Base-by-base conservation (phyloP, 2,797 vertebrate species). In the Onychomys torridus region DNA sequence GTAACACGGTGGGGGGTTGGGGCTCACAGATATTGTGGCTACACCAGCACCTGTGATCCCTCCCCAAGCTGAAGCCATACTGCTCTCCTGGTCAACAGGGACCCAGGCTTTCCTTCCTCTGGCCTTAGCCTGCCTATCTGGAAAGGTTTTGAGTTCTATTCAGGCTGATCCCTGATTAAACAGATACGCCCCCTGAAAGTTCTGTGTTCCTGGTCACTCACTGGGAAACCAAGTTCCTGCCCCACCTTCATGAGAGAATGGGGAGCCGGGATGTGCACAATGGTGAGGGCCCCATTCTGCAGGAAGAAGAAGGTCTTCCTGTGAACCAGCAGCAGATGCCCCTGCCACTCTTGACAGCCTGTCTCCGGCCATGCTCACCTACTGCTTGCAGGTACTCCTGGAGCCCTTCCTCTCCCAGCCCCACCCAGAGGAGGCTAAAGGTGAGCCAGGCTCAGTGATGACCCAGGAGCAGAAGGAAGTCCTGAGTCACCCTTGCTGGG, bases 401-500 rank as follows among this genome's bases (percentile, higher is more conserved):
- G 57, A 83, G 78, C 11, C 32, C 11, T 5, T 40, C 87, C 59
- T 75, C 57, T 67, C 37, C 27, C 71, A 34, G 37, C 17, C 89
- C 83, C 34, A 25, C 89, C 83, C 55, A 9, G 34, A 29, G 14
- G 37, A 76, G 59, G 79, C 49, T 57, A 40, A 49, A 40, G 40
- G n/a, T 23, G 69, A 67, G 43, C 34, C 37, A 32, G 73, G 63
- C 32, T 7, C 32, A 27, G 11, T 3, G 55, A 59, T 55, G 75
- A 81, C 65, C 81, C 63, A 86, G 52, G 61, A 79, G 17, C 32
- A 65, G 55, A 40, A 43, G 81, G 49, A 91, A 76, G 37, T 61
- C 63, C 40, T 63, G 93, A 91, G 63, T 95, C 89, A 77, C 63
- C 73, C 61, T n/a, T 11, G 40, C 55, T 21, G 69, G 63, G 73